phyloP scores from a whole-genome alignment of 2,888 invertebrate species.

The Onchidella celtica region DNA sequence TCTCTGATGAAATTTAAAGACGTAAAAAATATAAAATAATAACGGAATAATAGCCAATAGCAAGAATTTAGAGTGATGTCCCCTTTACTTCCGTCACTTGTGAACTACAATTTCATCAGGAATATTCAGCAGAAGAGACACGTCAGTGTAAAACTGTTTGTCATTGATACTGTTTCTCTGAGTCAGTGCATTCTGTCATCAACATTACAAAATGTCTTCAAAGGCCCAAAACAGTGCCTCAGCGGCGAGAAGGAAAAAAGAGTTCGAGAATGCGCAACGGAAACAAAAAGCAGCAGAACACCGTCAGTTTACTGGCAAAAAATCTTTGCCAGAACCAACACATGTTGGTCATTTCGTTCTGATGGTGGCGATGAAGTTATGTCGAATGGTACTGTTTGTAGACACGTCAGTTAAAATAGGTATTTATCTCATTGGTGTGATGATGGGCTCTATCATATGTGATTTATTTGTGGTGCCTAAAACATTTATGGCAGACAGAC shows the following conservation, averaged over 20 bases:
- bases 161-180: too few relatives aligned
- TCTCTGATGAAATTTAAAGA: too few relatives aligned
- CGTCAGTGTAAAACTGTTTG: too few relatives aligned
- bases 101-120: too few relatives aligned
- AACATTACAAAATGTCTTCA: background rate
- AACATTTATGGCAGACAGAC: slow-evolving; percentile 93
- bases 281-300: slow-evolving; percentile 17
- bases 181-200: too few relatives aligned
- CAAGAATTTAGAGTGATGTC: too few relatives aligned
- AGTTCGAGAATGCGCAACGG: slow-evolving; percentile 22
- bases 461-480: slow-evolving; percentile 91
- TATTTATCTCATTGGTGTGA: slow-evolving; percentile 90
- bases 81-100: too few relatives aligned
- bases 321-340: slow-evolving; percentile 90
- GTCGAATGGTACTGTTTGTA: slow-evolving; percentile 92
- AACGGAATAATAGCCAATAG: too few relatives aligned
- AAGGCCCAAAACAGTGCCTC: background rate
- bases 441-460: slow-evolving; percentile 90
- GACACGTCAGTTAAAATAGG: slow-evolving; percentile 91
- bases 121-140: too few relatives aligned
- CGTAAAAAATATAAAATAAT: too few relatives aligned
- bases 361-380: slow-evolving; percentile 91
- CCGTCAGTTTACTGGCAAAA: slow-evolving; percentile 64
- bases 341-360: slow-evolving; percentile 90
- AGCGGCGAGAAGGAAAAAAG: slow-evolving; percentile 11